Conservation (phyloP, 1,140 invertebrate genomes). For the Aphelenchoides fujianensis region DNA sequence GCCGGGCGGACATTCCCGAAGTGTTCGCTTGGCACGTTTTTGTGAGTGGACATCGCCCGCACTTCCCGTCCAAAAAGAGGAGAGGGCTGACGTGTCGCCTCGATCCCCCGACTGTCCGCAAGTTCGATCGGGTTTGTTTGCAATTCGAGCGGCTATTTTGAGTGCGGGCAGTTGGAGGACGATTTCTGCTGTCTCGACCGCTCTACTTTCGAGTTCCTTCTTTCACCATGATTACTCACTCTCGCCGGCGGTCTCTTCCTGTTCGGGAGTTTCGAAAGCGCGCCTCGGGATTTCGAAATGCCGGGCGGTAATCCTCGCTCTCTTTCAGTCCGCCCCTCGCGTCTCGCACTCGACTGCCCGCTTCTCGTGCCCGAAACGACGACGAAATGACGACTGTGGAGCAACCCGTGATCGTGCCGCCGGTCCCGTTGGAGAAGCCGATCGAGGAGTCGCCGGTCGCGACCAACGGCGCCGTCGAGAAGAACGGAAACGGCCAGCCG, state of each 20-base stretch:
- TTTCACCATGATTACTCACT: not conserved
- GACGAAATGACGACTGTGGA: constrained; percentile 8
- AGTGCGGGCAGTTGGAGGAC: too few species aligned
- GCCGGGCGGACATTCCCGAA: too few species aligned
- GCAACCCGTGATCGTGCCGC: not conserved
- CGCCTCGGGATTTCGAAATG: not conserved
- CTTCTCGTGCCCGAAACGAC: too few species aligned
- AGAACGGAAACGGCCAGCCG: constrained; percentile 7
- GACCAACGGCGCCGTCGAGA: not conserved
- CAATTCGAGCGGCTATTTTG: not conserved
- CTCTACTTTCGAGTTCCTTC: not conserved
- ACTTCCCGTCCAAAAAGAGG: too few species aligned
- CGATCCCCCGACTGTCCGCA: not conserved
- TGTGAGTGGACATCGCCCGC: too few species aligned
- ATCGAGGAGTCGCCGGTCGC: not conserved
- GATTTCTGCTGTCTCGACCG: too few species aligned
- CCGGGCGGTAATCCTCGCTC: not conserved
- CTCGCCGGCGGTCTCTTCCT: not conserved
- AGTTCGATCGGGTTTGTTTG: not conserved
- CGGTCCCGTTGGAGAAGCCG: not conserved
- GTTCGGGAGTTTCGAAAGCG: constrained; percentile 8
- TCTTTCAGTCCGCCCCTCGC: not conserved
- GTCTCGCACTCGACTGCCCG: not conserved
- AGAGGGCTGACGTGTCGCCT: not conserved
- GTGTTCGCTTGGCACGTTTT: not conserved